Evolutionary conservation across 1,140 invertebrate genomes (phyloP).

Genomic region (Branchinecta lindahli): DNA sequence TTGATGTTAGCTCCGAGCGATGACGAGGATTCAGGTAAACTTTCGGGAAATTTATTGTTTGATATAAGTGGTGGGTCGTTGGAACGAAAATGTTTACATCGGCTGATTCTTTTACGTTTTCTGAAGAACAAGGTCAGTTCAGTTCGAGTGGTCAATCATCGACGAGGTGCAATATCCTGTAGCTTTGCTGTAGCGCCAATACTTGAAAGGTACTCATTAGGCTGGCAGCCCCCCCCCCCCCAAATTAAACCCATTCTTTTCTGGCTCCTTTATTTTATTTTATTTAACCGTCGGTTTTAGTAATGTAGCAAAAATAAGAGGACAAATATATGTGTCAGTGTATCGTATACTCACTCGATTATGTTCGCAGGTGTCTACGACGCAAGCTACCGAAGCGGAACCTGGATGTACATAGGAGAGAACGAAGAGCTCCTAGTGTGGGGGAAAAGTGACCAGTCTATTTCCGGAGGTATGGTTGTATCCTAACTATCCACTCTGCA

Average conservation of each 20-base stretch:
- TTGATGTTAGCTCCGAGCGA: conserved; percentile 20
- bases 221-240: too few species aligned
- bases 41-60: background rate
- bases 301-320: too few species aligned
- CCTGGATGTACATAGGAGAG: conserved; percentile 60
- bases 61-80: background rate
- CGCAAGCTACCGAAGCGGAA: conserved; percentile 48
- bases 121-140: too few species aligned
- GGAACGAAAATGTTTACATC: background rate
- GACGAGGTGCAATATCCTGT: too few species aligned
- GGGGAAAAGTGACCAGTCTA: conserved; percentile 38
- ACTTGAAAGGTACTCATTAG: too few species aligned
- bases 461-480: background rate
- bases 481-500: background rate
- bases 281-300: too few species aligned
- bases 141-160: too few species aligned
- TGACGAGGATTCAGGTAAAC: conserved; percentile 27
- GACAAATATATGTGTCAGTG: too few species aligned
- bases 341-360: background rate
- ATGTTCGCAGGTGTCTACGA: conserved; percentile 42
- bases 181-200: too few species aligned
- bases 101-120: too few species aligned
- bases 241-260: too few species aligned
- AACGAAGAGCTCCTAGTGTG: conserved; percentile 51
- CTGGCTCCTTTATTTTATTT: too few species aligned